Percentiles rank a stretch among this genome's conserved stretches.
Evolutionary conservation across 2,797 vertebrate genomes (phyloP).

Genomic region (Notamacropus eugenii): DNA sequence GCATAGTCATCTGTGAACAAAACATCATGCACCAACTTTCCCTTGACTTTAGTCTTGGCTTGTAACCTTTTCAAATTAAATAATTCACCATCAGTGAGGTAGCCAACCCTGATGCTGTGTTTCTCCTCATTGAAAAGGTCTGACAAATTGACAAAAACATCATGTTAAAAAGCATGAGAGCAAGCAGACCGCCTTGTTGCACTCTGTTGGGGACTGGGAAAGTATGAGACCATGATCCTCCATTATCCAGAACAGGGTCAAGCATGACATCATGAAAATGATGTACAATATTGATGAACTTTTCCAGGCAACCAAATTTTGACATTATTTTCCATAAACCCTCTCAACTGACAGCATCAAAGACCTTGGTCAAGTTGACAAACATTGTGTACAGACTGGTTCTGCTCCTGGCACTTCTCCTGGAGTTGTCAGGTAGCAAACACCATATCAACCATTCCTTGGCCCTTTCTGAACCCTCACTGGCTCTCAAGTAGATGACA

Average conservation of each 20-base stretch:
- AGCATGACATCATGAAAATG: not conserved
- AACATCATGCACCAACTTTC: not conserved
- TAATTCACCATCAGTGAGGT: not conserved
- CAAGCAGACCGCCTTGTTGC: not conserved
- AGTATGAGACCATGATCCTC: not conserved
- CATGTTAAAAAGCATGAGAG: not conserved
- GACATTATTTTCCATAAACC: too few relatives aligned
- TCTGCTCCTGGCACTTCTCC: too few relatives aligned
- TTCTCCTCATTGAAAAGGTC: not conserved
- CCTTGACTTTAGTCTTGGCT: not conserved
- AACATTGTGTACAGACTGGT: too few relatives aligned
- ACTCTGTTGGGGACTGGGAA: not conserved
- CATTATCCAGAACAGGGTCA: not conserved
- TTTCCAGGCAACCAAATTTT: not conserved
- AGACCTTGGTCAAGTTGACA: too few relatives aligned
- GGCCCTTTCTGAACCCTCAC: too few relatives aligned
- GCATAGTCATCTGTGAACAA: not conserved
- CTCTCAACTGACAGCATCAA: too few relatives aligned
- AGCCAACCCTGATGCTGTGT: not conserved
- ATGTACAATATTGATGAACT: not conserved
- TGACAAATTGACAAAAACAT: not conserved
- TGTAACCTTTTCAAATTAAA: not conserved
- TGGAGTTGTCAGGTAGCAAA: too few relatives aligned
- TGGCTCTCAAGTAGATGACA: too few relatives aligned
- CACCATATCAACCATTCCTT: too few relatives aligned